Evolutionary conservation across 2,113 vertebrate species (phyloP).

Genomic region (Crotalus tigris): DNA sequence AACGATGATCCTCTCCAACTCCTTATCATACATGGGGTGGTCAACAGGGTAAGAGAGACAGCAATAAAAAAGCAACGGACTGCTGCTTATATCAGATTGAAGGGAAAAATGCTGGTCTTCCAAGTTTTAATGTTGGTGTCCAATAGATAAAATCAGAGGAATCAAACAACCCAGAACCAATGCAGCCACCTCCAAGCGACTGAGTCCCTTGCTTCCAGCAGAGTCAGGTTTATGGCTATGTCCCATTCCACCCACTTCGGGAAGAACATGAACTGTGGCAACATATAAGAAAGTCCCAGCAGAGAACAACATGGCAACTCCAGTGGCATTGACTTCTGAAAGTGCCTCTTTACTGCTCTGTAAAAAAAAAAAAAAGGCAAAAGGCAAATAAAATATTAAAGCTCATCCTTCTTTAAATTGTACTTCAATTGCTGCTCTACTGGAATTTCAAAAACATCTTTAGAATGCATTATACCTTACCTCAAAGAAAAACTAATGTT

Average conservation of each 20-base stretch:
- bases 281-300: conserved; percentile 98
- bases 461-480: background rate
- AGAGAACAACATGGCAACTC: conserved; percentile 98
- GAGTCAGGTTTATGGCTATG: conserved; percentile 86
- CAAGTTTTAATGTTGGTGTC: conserved; percentile 87
- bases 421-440: background rate
- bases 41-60: conserved; percentile 57
- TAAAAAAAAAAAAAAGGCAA: conserved; percentile 32
- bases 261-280: conserved; percentile 96
- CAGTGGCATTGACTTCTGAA: conserved; percentile 94
- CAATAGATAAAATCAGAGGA: conserved; percentile 90
- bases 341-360: conserved; percentile 99
- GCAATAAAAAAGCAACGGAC: conserved; percentile 53
- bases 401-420: background rate
- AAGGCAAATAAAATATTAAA: background rate
- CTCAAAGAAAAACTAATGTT: background rate
- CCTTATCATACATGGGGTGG: conserved; percentile 60
- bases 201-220: conserved; percentile 85
- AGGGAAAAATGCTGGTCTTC: conserved; percentile 40
- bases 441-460: background rate
- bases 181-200: conserved; percentile 88
- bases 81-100: conserved; percentile 51
- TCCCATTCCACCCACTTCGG: conserved; percentile 91
- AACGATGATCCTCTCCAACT: conserved; percentile 61
- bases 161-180: conserved; percentile 95